Evolutionary conservation across 2,797 vertebrate genomes (phyloP).

Genomic region (Hybognathus amarus): DNA sequence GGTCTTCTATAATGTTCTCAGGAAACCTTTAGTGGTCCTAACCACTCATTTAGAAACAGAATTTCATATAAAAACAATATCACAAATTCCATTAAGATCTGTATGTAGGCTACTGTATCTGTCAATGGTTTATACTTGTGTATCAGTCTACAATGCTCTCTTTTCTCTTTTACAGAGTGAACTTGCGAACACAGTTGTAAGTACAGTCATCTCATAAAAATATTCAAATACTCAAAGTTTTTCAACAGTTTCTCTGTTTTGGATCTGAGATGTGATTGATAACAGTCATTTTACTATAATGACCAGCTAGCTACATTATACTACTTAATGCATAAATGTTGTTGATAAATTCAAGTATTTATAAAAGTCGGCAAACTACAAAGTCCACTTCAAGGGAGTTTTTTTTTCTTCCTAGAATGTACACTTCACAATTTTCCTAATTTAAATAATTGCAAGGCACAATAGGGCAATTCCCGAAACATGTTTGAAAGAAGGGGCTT

Average conservation of each 20-base stretch:
- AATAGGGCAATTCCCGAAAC: neutral
- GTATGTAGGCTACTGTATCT: neutral
- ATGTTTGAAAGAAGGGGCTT: neutral
- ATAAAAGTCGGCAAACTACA: too few relatives aligned
- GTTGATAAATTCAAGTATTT: too few relatives aligned
- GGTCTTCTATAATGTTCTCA: neutral
- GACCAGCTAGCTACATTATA: too few relatives aligned
- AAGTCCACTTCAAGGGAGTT: neutral
- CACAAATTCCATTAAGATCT: neutral
- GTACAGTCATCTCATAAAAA: conserved; percentile 46
- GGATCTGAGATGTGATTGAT: too few relatives aligned
- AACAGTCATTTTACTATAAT: too few relatives aligned
- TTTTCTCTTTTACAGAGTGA: conserved; percentile 65
- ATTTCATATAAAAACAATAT: too few relatives aligned
- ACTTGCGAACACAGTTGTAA: conserved; percentile 68
- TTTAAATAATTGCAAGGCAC: too few relatives aligned
- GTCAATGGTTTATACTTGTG: neutral
- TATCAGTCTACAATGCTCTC: neutral
- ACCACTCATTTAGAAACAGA: neutral
- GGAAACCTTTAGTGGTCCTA: neutral
- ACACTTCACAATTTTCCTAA: neutral
- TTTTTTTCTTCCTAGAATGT: neutral
- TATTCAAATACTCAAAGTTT: neutral
- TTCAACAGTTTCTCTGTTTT: neutral
- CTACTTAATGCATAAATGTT: too few relatives aligned